Base-by-base conservation (phyloP, 1,140 invertebrate species). In the Rhizoglyphus robini region DNA sequence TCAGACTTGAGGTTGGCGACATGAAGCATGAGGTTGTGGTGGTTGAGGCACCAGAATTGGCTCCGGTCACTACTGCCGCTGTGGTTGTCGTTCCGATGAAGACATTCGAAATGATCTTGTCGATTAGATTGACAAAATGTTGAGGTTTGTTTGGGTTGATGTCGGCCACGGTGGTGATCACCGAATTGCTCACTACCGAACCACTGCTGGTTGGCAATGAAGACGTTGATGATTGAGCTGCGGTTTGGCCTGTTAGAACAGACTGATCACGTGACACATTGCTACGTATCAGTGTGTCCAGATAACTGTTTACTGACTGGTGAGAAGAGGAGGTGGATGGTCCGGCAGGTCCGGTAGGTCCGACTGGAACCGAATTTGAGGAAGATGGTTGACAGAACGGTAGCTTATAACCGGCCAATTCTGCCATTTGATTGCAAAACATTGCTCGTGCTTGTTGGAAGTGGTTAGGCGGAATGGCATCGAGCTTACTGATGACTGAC, bases 71-170 rank as follows among this genome's bases (percentile, higher is more conserved):
- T n/a, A 41, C 8, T 41, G 18, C 18, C 36, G 18, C 18, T 41
- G 18, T 41, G 31, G 51, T 23, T 15, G 51, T 8, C 15, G 51
- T 8, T 8, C 15, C 20, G 23, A 32, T 54, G 23, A 54, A 54
- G 20, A 54, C 51, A 54, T 54, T 54, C 8, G 51, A 54, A 32
- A 54, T 54, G 20, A 54, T 20, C 20, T 54, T 54, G 51, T 54
- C 51, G 15, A 54, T 54, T 8, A 54, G 51, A 32, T 54, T 46
- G 51, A 54, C 8, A 54, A 54, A 54, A 32, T 8, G 20, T 27
- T 54, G 51, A 15, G 41, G 41, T 23, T 46, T 46, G 41, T 46
- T 46, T 15, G 41, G 41, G 41, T 46, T 46, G 41, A 46, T 46
- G 41, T 46, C 41, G 15, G 41, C 41, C 41, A 23, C 41, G 41